Evolutionary conservation across 2,888 invertebrate genomes (phyloP).

Genomic region (Ochropleura plecta): DNA sequence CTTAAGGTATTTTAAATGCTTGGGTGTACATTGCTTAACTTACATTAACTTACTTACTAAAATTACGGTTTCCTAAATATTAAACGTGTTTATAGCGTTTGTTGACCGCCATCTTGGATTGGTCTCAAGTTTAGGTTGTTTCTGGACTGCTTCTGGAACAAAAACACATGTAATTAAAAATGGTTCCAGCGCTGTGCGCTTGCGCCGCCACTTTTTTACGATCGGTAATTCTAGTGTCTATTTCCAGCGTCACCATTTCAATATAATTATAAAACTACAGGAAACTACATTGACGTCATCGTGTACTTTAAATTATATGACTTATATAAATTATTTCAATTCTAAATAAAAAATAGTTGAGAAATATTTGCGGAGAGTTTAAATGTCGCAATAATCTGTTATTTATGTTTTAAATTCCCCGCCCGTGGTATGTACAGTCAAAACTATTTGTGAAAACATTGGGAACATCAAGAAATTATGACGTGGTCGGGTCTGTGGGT

Average conservation of each 20-base stretch:
- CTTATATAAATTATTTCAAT: conserved; percentile 69
- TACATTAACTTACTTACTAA: conserved; percentile 84
- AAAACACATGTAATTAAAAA: conserved; percentile 51
- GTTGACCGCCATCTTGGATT: conserved; percentile 79
- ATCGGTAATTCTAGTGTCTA: conserved; percentile 55
- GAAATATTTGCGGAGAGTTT: conserved; percentile 70
- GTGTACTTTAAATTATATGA: conserved; percentile 65
- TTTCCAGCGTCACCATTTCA: conserved; percentile 66
- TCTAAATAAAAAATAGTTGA: conserved; percentile 63
- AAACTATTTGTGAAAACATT: conserved; percentile 68
- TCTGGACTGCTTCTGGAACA: conserved; percentile 82
- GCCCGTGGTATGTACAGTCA: conserved; percentile 51
- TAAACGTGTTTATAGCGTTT: conserved; percentile 77
- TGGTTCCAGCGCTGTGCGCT: conserved; percentile 1
- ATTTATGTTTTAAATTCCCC: conserved; percentile 75
- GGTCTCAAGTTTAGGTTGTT: conserved; percentile 80
- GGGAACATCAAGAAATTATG: conserved; percentile 70
- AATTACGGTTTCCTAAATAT: conserved; percentile 87
- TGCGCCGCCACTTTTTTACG: conserved; percentile 61
- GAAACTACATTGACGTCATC: conserved; percentile 74
- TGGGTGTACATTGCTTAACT: conserved; percentile 82
- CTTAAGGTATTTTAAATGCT: conserved; percentile 84
- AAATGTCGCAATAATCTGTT: conserved; percentile 77
- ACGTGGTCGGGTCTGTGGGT: conserved; percentile 58
- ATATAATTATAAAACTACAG: conserved; percentile 68